Evolutionary conservation across 2,797 vertebrate species (phyloP).

Genomic region (Eulemur rubriventer): DNA sequence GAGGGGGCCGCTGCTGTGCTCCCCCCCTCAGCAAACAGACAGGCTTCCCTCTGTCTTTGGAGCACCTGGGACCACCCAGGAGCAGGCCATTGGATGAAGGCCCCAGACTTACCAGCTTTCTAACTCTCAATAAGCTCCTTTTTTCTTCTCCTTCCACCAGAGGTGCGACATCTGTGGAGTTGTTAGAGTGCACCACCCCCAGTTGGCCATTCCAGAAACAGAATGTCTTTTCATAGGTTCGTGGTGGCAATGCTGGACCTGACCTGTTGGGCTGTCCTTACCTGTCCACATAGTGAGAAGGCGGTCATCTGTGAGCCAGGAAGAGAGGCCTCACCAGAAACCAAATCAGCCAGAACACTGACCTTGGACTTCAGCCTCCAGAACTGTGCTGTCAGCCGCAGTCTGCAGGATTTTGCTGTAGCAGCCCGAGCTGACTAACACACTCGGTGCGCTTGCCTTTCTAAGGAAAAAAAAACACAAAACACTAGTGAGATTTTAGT

Average conservation of each 20-base stretch:
- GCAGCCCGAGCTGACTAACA: background rate
- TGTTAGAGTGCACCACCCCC: fast-evolving
- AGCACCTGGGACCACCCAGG: background rate
- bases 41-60: background rate
- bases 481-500: background rate
- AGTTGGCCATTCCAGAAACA: background rate
- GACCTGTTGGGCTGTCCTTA: too few relatives aligned
- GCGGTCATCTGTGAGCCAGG: background rate
- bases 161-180: background rate
- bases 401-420: background rate
- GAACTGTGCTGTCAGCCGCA: background rate
- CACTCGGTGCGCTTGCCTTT: background rate
- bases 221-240: background rate
- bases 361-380: background rate
- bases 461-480: background rate
- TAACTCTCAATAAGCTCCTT: background rate
- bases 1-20: background rate
- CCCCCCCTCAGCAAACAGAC: background rate
- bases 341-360: background rate
- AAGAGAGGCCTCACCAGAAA: background rate
- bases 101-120: background rate
- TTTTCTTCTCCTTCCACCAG: background rate
- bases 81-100: background rate
- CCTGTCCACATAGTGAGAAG: fast-evolving
- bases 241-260: background rate